Evolutionary conservation across 2,113 vertebrate genomes (phyloP).

Genomic region (Electrona antarctica): DNA sequence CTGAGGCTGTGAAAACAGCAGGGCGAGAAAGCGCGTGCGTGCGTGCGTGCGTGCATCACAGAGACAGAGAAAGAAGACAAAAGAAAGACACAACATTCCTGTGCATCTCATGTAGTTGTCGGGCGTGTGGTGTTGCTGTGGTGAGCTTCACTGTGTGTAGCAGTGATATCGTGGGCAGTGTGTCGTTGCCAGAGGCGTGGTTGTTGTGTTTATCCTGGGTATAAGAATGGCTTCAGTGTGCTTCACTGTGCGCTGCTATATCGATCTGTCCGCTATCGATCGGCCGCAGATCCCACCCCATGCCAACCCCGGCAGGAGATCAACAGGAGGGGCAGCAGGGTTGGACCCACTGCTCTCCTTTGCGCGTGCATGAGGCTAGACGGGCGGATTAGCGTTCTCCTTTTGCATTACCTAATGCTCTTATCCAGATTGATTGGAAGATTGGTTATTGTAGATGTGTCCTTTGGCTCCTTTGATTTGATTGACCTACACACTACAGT

Average conservation of each 20-base stretch:
- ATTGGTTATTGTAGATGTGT: no score
- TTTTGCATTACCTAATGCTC: no score
- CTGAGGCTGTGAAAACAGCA: slow-evolving; percentile 31
- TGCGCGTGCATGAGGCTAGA: no score
- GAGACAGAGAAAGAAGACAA: not conserved
- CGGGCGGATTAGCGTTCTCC: no score
- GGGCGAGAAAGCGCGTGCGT: not conserved
- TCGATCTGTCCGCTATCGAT: slow-evolving; percentile 39
- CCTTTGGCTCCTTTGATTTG: no score
- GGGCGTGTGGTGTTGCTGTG: slow-evolving; percentile 10
- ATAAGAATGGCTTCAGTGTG: slow-evolving; percentile 63
- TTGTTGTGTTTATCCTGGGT: slow-evolving; percentile 72
- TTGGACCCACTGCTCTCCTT: slow-evolving; percentile 13
- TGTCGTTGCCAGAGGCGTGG: slow-evolving; percentile 39
- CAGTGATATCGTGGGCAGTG: slow-evolving; percentile 25
- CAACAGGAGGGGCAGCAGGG: slow-evolving; percentile 65
- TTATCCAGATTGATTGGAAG: no score
- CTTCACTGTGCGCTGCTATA: slow-evolving; percentile 15
- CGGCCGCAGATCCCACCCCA: slow-evolving; percentile 59
- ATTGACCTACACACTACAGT: no score
- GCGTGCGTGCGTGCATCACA: no score
- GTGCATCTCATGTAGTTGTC: slow-evolving; percentile 18
- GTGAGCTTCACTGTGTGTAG: not conserved
- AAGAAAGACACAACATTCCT: slow-evolving; percentile 2
- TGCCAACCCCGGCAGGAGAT: slow-evolving; percentile 55